Percentiles rank a stretch among this genome's conserved stretches.
These are phyloP conservation scores for Leptopilina boulardi DNA, from an alignment of 1,140 invertebrate species.

Conservation along the genomic window DNA sequence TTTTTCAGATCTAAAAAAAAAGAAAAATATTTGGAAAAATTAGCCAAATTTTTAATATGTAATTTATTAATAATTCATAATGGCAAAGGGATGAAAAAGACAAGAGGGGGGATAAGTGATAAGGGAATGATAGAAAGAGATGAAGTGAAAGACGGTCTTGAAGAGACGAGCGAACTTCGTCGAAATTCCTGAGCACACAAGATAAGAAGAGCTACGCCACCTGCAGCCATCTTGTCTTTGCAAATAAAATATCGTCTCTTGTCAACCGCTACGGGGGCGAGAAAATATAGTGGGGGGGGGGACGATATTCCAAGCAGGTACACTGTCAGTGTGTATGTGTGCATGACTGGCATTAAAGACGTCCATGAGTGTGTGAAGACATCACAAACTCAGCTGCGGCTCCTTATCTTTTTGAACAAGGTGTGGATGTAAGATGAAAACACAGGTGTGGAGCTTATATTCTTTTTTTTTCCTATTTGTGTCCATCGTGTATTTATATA, in stretches of 20 bases:
- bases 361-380: constrained; percentile 45
- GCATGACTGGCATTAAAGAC: constrained; percentile 53
- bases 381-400: constrained; percentile 18
- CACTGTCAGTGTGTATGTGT: constrained; percentile 39
- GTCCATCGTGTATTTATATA: background rate
- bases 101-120: background rate
- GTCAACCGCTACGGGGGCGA: constrained; percentile 42
- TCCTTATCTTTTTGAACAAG: constrained; percentile 26
- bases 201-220: constrained; percentile 58
- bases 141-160: background rate
- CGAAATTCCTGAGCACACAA: constrained; percentile 64
- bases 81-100: background rate
- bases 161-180: background rate
- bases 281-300: constrained; percentile 64
- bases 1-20: too few species aligned
- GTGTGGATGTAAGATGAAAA: background rate
- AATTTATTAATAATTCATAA: constrained; percentile 61
- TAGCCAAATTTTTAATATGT: too few species aligned
- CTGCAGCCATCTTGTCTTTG: constrained; percentile 50
- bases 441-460: constrained; percentile 16
- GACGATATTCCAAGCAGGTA: constrained; percentile 66
- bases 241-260: constrained; percentile 67
- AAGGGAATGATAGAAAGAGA: background rate
- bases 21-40: too few species aligned
- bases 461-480: background rate